Conservation (phyloP, 2,888 invertebrate species). For the Drosophila eohydei region DNA sequence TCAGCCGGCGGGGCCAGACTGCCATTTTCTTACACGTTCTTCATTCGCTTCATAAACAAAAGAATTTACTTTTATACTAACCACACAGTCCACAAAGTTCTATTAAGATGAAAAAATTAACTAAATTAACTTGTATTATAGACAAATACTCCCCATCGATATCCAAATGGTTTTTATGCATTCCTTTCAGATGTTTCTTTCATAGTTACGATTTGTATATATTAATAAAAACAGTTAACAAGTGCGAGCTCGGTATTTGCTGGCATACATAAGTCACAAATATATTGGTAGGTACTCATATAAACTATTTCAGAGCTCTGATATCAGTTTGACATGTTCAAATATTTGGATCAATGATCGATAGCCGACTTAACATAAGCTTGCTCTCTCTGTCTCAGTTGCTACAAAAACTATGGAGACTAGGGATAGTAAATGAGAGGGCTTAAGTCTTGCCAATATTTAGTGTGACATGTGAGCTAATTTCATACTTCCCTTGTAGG, state of each 20-base stretch:
- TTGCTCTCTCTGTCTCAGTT: background rate
- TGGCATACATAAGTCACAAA: background rate
- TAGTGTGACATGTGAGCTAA: too few species aligned
- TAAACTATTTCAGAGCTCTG: background rate
- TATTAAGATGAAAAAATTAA: background rate
- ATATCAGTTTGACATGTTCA: background rate
- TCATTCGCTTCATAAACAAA: background rate
- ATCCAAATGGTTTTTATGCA: constrained; percentile 43
- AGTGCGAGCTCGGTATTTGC: background rate
- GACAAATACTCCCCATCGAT: background rate
- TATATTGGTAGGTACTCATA: background rate
- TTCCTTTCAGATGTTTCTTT: constrained; percentile 66
- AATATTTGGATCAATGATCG: background rate
- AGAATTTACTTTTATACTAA: background rate
- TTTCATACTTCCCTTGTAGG: constrained; percentile 2
- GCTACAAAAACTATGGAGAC: background rate
- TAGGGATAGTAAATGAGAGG: background rate
- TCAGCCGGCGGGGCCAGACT: background rate
- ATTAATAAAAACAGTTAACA: background rate
- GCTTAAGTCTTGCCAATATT: background rate
- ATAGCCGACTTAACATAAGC: background rate
- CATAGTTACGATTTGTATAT: constrained; percentile 48
- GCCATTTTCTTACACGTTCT: background rate
- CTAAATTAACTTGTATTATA: too few species aligned
- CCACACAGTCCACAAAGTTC: background rate